Evolutionary conservation across 2,888 invertebrate species (phyloP), one percentile per base, ranked within the genome.

Genomic region (Idaea aversata): DNA sequence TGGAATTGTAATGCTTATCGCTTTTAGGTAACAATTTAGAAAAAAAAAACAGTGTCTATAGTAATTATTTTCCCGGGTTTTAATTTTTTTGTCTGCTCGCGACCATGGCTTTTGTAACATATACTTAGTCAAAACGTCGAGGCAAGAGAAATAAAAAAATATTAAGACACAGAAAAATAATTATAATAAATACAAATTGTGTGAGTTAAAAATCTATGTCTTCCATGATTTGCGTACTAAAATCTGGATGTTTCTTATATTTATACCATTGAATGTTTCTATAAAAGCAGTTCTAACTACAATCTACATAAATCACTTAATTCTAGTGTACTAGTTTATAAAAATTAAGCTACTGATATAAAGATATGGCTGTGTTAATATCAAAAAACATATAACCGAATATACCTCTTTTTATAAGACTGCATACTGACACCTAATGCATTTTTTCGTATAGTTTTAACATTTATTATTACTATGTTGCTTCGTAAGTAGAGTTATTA

Each of bases 331-430:
- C 70, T 77, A 81, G 73, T 75, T 71, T 81, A 77, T 75, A 79
- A 68, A 77, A 74, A 77, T 79, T 77, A 79, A 75, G 73, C 76
- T 81, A 78, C 76, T 72, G 71, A 71, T 80, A 83, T 81, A 85
- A 87, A 86, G 0, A 87, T 84, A 90, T 91, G 92, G 92, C 92
- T 92, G 93, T 92, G 93, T 88, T 88, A 84, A 88, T 88, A 90
- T 91, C 91, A 89, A 92, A 91, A 90, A 59, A 88, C 79, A 84
- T 88, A 85, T 78, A 88, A 91, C 93, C 93, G 81, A 85, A 83
- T 88, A 87, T 92, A 92, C 93, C 92, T 92, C 93, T 88, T 87
- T 88, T 82, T 82, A 81, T 80, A 88, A 88, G 86, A 88, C 88
- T 90, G 87, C 81, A 79, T 79, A 79, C 77, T 79, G 78, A 81